Evolutionary conservation across 64 coral and sea anemone species (phyloP).

Genomic region (Acropora tenuis): DNA sequence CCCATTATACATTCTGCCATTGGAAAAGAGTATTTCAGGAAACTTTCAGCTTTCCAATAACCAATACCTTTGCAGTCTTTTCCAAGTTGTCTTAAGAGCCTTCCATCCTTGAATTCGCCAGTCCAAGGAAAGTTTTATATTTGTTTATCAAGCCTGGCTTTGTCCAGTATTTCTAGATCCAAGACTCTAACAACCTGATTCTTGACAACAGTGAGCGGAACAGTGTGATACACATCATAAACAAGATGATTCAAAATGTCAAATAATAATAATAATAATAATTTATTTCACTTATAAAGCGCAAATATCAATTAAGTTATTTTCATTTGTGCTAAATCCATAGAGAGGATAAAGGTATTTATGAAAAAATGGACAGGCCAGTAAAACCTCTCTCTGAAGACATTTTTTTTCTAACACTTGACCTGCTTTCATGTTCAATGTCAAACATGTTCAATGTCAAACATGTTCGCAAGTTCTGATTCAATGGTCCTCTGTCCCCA

Average conservation of each 20-base stretch:
- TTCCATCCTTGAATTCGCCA: slow-evolving; percentile 43
- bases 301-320: too few species aligned
- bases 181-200: slow-evolving; percentile 46
- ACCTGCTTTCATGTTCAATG: slow-evolving; percentile 55
- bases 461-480: slow-evolving; percentile 58
- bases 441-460: slow-evolving; percentile 50
- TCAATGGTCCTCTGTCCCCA: slow-evolving; percentile 59
- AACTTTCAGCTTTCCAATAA: slow-evolving; percentile 72
- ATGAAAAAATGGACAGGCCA: slow-evolving; percentile 30
- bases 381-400: slow-evolving; percentile 53
- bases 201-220: slow-evolving; percentile 66
- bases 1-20: slow-evolving; percentile 51
- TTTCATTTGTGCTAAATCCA: neutral
- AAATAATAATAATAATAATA: neutral
- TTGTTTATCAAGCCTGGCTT: slow-evolving; percentile 44
- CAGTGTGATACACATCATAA: slow-evolving; percentile 74
- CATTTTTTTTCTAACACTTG: slow-evolving; percentile 63
- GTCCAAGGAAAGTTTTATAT: slow-evolving; percentile 60
- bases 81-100: slow-evolving; percentile 28
- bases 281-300: too few species aligned
- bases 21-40: slow-evolving; percentile 69
- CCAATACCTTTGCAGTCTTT: slow-evolving; percentile 59
- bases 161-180: slow-evolving; percentile 54
- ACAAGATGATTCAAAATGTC: slow-evolving; percentile 63
- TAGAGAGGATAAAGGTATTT: neutral